Base-by-base conservation (phyloP, 1,140 invertebrate species). In the Cheumatopsyche charites region DNA sequence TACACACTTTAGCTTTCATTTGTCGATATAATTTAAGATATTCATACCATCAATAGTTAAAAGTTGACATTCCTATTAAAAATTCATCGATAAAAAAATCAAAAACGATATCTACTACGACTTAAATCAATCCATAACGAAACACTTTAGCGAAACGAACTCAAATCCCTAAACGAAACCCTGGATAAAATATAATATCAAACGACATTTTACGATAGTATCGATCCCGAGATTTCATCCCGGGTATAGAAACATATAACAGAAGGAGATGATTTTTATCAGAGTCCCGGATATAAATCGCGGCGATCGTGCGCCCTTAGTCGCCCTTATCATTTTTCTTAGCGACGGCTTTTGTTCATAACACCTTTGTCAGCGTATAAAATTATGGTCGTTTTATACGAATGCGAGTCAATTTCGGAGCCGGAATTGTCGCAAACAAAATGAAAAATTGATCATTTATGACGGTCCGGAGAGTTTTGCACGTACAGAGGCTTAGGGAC, bases 301-400 rank as follows among this genome's bases (percentile, higher is more conserved):
- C 36, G 36, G 36, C 11, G 36, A 41, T 42, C 36, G 23, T 9
- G 3, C 29, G 29, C 29, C 29, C 29, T 36, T 9, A 67, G 41
- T 47, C 15, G 21, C 19, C 21, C 55, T 58, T 58, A 58, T 58
- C 55, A 23, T 58, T 58, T 58, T 25, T 58, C 21, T 58, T 58
- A 1, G 15, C 7, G 29, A 36, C 11, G 19, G 11, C 23, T 58
- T 58, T 58, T 58, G 42, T 49, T 67, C 47, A 58, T 70, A 70
- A 70, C 43, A 43, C 55, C 43, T 41, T 58, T 43, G 67, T 70
- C 58, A 49, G 49, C 36, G 67, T 70, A 70, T 70, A 70, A 70
- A 70, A 70, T 70, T 41, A 70, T 70, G 7, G 29, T 55, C 49
- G 55, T 42, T 62, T 70, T 70, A 61, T 70, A 70, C 67, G 67